Evolutionary conservation across 2,797 vertebrate species (phyloP).

Genomic region (Pseudocheirus occidentalis): DNA sequence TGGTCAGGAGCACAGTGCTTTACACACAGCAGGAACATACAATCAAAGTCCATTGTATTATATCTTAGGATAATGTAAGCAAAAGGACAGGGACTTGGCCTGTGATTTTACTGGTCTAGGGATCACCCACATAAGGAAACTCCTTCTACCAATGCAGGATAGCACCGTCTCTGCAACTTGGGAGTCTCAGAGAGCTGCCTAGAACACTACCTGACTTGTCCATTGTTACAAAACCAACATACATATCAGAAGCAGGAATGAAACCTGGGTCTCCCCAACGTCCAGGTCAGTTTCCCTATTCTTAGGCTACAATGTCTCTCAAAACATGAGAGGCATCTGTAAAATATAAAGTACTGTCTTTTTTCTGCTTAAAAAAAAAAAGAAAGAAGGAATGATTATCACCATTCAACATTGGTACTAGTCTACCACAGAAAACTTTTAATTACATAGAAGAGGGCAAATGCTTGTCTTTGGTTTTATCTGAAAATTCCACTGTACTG

Average conservation of each 20-base stretch:
- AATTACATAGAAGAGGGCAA: constrained; percentile 53
- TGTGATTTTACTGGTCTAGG: neutral
- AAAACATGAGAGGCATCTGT: neutral
- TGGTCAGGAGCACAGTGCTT: neutral
- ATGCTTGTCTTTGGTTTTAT: constrained; percentile 50
- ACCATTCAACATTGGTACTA: constrained; percentile 1
- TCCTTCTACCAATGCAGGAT: neutral
- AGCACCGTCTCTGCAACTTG: neutral
- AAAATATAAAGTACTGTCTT: constrained; percentile 52
- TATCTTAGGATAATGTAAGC: neutral
- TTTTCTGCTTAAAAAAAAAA: constrained; percentile 35
- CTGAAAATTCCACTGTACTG: constrained; percentile 34
- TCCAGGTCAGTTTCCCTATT: neutral
- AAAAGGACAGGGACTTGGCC: neutral
- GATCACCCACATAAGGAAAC: neutral
- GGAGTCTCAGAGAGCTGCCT: neutral
- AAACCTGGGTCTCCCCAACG: neutral
- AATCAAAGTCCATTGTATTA: neutral
- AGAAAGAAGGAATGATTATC: constrained; percentile 49
- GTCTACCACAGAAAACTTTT: constrained; percentile 13
- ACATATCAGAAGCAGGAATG: neutral
- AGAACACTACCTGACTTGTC: neutral
- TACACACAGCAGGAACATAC: neutral
- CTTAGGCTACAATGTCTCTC: neutral
- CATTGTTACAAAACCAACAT: neutral